Evolutionary conservation across 1,140 invertebrate species (phyloP).

Genomic region (Zaprionus camerounensis): DNA sequence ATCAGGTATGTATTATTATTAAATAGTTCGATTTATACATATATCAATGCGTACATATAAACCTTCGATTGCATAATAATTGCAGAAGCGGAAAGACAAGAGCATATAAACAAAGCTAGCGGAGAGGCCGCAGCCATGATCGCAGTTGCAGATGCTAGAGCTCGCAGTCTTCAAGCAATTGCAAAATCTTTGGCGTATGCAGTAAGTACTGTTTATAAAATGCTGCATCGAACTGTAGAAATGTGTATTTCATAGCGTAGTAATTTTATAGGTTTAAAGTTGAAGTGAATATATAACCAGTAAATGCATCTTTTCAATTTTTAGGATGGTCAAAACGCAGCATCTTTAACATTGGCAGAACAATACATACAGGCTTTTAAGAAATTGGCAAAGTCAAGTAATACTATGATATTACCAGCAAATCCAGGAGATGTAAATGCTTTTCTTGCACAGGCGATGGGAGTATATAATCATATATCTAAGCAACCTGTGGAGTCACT

Average conservation of each 20-base stretch:
- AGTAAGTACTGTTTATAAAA: slow-evolving; percentile 69
- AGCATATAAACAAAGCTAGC: slow-evolving; percentile 94
- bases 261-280: too few species aligned
- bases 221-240: neutral
- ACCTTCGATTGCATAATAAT: neutral
- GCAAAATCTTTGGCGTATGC: slow-evolving; percentile 87
- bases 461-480: slow-evolving; percentile 79
- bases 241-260: too few species aligned
- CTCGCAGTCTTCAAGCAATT: slow-evolving; percentile 91
- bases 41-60: neutral
- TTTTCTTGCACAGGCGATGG: slow-evolving; percentile 92
- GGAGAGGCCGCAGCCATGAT: slow-evolving; percentile 95
- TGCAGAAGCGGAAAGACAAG: slow-evolving; percentile 92
- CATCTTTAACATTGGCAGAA: slow-evolving; percentile 95
- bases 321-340: slow-evolving; percentile 92
- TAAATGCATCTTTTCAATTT: neutral
- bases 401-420: slow-evolving; percentile 96
- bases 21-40: too few species aligned
- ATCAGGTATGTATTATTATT: slow-evolving; percentile 88
- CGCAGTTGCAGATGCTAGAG: slow-evolving; percentile 93
- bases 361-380: slow-evolving; percentile 97
- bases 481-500: slow-evolving; percentile 37
- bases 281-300: neutral
- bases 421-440: slow-evolving; percentile 94
- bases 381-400: slow-evolving; percentile 95